phyloP scores from a whole-genome alignment of 1,140 invertebrate genomes.

The Drosophila nigrodunni region DNA sequence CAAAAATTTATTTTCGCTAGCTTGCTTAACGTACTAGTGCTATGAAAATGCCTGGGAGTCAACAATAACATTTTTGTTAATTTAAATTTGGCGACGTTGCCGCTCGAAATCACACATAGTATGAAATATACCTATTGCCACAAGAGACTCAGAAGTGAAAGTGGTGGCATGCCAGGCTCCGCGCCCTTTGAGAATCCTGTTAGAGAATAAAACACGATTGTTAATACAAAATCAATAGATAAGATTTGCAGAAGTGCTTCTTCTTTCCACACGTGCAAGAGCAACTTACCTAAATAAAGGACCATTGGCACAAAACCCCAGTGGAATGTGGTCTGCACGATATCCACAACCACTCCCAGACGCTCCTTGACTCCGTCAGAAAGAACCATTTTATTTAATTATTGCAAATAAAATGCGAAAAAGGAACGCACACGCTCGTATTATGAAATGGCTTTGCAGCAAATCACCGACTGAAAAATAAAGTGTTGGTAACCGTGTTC shows the following conservation, averaged over 20 bases:
- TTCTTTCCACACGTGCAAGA: slow-evolving; percentile 46
- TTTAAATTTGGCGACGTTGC: slow-evolving; percentile 25
- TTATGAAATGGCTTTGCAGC: slow-evolving; percentile 42
- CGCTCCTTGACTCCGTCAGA: slow-evolving; percentile 86
- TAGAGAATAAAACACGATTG: slow-evolving; percentile 22
- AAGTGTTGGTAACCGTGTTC: slow-evolving; percentile 41
- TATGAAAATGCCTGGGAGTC: slow-evolving; percentile 46
- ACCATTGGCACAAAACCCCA: slow-evolving; percentile 89
- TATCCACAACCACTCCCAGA: slow-evolving; percentile 86
- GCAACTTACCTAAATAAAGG: slow-evolving; percentile 88
- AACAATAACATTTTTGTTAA: slow-evolving; percentile 45
- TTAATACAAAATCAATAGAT: slow-evolving; percentile 25
- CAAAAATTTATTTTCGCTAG: slow-evolving; percentile 71
- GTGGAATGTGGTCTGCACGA: slow-evolving; percentile 88
- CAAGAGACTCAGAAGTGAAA: slow-evolving; percentile 86
- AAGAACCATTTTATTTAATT: slow-evolving; percentile 58
- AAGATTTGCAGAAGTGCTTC: slow-evolving; percentile 7
- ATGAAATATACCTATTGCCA: slow-evolving; percentile 84
- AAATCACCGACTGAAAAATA: slow-evolving; percentile 25
- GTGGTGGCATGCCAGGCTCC: slow-evolving; percentile 87
- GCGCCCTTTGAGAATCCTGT: slow-evolving; percentile 88
- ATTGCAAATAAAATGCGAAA: slow-evolving; percentile 22
- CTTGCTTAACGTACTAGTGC: slow-evolving; percentile 44
- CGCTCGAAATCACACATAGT: neutral
- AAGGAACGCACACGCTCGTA: slow-evolving; percentile 20